Conservation (phyloP, 2,797 vertebrate species). For the Mallotus villosus region DNA sequence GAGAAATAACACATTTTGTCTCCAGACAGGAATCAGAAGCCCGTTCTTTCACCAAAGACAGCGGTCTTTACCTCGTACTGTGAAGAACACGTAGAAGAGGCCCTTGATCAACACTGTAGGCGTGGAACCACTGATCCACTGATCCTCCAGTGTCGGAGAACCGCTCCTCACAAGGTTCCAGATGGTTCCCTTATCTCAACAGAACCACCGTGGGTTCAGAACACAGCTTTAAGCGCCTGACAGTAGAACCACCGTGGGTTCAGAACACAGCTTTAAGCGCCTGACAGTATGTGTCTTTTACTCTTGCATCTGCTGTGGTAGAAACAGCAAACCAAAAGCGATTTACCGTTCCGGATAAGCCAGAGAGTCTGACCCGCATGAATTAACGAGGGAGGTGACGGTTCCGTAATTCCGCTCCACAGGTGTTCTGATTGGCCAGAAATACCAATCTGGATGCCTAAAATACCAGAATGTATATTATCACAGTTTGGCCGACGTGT, state of each 20-base stretch:
- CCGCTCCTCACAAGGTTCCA: too few species aligned
- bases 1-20: too few species aligned
- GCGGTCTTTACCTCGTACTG: too few species aligned
- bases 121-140: neutral
- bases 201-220: conserved; percentile 51
- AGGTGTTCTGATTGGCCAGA: conserved; percentile 60
- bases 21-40: too few species aligned
- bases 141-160: neutral
- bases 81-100: too few species aligned
- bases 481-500: conserved; percentile 53
- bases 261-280: conserved; percentile 46
- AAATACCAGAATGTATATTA: conserved; percentile 12
- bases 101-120: too few species aligned
- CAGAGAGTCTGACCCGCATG: conserved; percentile 66
- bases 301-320: conserved; percentile 54
- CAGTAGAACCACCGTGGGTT: conserved; percentile 54
- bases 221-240: conserved; percentile 45
- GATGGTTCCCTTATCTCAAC: conserved; percentile 37
- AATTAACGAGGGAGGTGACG: conserved; percentile 70
- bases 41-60: too few species aligned
- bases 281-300: conserved; percentile 54
- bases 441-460: conserved; percentile 25
- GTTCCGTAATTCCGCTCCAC: conserved; percentile 72
- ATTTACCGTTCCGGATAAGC: conserved; percentile 68
- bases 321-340: conserved; percentile 58